These are phyloP conservation scores for Steromphala cineraria DNA, from an alignment of 2,888 invertebrate genomes.

Conservation along the genomic window DNA sequence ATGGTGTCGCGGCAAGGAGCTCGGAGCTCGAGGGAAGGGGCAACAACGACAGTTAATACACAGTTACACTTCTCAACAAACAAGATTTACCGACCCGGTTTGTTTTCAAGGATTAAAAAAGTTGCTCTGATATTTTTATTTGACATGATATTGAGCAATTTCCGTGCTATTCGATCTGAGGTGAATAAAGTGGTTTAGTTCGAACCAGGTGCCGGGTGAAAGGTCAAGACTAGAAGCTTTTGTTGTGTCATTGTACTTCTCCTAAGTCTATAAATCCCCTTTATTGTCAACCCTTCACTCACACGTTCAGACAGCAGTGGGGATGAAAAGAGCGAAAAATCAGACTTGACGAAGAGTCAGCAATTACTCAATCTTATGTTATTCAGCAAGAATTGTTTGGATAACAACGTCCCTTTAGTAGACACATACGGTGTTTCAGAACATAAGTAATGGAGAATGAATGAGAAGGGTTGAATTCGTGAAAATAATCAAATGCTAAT, in stretches of 20 bases:
- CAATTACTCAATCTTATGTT: too few relatives aligned
- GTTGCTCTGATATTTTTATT: not conserved
- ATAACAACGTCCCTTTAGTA: too few relatives aligned
- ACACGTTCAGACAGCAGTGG: too few relatives aligned
- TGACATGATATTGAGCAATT: slow-evolving; percentile 10
- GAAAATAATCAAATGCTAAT: too few relatives aligned
- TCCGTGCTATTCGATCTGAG: not conserved
- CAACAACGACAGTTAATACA: not conserved
- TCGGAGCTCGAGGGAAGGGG: not conserved
- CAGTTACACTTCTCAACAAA: not conserved
- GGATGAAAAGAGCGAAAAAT: too few relatives aligned
- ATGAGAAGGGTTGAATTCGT: too few relatives aligned
- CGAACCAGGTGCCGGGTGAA: not conserved
- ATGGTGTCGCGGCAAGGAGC: not conserved
- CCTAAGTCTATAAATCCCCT: too few relatives aligned
- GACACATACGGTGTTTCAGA: too few relatives aligned
- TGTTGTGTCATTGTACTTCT: not conserved
- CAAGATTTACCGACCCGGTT: not conserved
- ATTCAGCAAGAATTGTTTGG: too few relatives aligned
- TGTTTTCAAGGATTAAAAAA: not conserved
- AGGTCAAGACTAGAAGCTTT: not conserved
- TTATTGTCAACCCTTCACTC: too few relatives aligned
- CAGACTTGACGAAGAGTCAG: too few relatives aligned
- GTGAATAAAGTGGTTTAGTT: not conserved
- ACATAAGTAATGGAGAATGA: too few relatives aligned